Conservation (phyloP, 2,888 invertebrate genomes). For the Harmothoe impar region DNA sequence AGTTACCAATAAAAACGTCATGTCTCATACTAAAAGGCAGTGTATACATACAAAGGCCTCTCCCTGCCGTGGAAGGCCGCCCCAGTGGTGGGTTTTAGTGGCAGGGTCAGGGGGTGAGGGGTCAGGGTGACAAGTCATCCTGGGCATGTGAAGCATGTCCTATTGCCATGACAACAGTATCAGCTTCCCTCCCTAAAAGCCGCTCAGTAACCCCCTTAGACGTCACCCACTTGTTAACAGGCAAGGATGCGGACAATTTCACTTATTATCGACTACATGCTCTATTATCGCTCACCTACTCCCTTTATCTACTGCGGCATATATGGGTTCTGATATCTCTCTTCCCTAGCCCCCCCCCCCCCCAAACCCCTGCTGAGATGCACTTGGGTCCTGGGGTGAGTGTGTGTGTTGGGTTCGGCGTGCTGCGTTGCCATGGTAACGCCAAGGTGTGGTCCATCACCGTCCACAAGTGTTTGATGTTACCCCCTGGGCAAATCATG, state of each 20-base stretch:
- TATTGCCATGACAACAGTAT: slow-evolving; percentile 44
- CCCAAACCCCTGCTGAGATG: too few relatives aligned
- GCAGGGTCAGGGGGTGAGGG: background rate
- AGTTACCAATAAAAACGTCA: background rate
- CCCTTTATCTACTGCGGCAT: background rate
- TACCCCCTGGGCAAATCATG: too few relatives aligned
- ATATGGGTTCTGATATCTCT: background rate
- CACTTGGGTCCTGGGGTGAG: too few relatives aligned
- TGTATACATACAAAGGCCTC: background rate
- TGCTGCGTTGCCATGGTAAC: too few relatives aligned
- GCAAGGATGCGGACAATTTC: slow-evolving; percentile 5
- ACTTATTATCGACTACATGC: background rate
- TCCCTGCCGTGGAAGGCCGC: background rate
- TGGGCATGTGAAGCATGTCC: slow-evolving; percentile 41
- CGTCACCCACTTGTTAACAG: slow-evolving; percentile 31
- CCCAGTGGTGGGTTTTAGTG: background rate
- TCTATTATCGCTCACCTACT: background rate
- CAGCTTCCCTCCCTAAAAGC: slow-evolving; percentile 3
- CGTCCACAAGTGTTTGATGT: too few relatives aligned
- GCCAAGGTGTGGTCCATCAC: too few relatives aligned
- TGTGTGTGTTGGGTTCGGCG: too few relatives aligned
- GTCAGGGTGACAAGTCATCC: background rate
- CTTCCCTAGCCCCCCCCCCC: background rate
- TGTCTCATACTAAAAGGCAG: background rate
- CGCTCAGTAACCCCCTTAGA: background rate